Evolutionary conservation across 2,797 vertebrate genomes (phyloP).

Genomic region (Anabas testudineus): DNA sequence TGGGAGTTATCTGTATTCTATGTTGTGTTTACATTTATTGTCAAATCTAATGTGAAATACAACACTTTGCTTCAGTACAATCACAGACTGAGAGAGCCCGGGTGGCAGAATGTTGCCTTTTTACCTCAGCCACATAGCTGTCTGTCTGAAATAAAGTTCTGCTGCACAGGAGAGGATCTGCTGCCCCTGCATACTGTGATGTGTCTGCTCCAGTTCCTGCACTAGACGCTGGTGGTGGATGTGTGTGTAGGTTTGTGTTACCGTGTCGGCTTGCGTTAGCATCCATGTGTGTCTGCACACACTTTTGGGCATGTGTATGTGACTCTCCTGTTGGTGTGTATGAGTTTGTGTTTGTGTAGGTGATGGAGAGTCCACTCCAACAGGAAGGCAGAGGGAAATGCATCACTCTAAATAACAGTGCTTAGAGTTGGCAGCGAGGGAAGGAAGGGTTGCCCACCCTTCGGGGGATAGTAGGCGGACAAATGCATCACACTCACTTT

Average conservation of each 20-base stretch:
- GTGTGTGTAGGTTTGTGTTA: conserved; percentile 34
- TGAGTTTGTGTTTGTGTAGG: conserved; percentile 40
- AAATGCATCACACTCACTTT: conserved; percentile 66
- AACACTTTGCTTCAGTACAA: not conserved
- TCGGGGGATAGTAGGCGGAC: conserved; percentile 53
- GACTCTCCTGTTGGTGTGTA: conserved; percentile 30
- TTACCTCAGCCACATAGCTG: conserved; percentile 9
- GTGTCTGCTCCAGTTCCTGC: conserved; percentile 67
- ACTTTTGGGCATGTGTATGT: conserved; percentile 6
- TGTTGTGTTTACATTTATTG: not conserved
- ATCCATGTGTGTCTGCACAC: conserved; percentile 8
- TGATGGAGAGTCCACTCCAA: conserved; percentile 71
- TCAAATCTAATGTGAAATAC: not conserved
- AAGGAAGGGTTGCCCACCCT: conserved; percentile 56
- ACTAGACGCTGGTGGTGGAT: conserved; percentile 33
- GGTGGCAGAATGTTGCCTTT: conserved; percentile 11
- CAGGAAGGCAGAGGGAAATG: conserved; percentile 66
- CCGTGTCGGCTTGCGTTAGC: conserved; percentile 39
- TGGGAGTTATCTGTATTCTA: not conserved
- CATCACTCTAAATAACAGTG: conserved; percentile 78
- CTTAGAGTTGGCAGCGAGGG: conserved; percentile 68
- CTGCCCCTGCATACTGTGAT: conserved; percentile 55
- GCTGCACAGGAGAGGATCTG: conserved; percentile 46
- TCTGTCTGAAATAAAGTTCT: conserved; percentile 46
- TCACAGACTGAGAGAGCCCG: not conserved